Evolutionary conservation across 2,113 vertebrate species (phyloP).

Genomic region (Alaudala cheleensis): DNA sequence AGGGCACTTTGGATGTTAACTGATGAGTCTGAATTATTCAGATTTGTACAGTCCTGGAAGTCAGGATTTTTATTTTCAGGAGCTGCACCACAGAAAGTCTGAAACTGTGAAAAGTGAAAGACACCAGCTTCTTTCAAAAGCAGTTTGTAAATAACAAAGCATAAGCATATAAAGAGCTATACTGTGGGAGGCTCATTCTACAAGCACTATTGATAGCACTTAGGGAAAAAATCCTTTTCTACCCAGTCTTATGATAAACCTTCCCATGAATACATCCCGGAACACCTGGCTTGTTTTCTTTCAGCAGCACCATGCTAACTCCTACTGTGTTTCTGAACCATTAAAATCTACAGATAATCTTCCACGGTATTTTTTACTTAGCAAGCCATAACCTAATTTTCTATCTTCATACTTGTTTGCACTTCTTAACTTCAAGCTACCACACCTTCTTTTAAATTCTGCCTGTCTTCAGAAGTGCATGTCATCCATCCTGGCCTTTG

Average conservation of each 20-base stretch:
- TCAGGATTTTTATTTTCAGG: background rate
- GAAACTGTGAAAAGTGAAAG: background rate
- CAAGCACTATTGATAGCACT: background rate
- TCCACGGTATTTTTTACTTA: background rate
- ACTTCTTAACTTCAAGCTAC: background rate
- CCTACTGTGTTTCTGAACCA: background rate
- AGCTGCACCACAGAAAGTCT: background rate
- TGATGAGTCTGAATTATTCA: background rate
- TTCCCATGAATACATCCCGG: background rate
- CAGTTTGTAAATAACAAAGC: background rate
- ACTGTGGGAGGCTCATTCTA: background rate
- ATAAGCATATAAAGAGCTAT: background rate
- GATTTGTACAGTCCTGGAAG: background rate
- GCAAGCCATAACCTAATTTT: background rate
- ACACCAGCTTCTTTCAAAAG: background rate
- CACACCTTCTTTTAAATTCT: background rate
- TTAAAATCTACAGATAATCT: background rate
- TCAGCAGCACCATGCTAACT: background rate
- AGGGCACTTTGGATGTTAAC: background rate
- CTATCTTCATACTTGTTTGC: background rate
- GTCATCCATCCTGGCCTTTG: background rate
- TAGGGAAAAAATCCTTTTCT: background rate
- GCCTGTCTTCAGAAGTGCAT: background rate
- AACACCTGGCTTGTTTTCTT: background rate
- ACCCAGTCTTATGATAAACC: background rate